Base-by-base conservation (phyloP, 2,888 invertebrate genomes). In the Calliphora vomitoria region DNA sequence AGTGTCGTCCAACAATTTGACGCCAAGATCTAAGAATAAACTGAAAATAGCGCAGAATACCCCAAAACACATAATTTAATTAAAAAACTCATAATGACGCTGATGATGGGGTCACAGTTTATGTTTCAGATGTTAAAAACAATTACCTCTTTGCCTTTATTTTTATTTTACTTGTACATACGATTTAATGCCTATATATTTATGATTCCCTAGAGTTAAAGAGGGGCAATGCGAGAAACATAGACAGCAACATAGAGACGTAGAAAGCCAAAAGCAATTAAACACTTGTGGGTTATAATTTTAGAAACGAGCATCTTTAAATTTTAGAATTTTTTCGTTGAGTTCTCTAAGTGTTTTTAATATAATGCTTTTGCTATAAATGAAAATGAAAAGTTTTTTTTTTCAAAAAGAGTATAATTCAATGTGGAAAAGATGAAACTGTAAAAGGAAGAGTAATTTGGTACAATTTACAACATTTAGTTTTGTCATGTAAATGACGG, bases 1-100 rank as follows among this genome's bases (percentile, higher is more conserved):
- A 15, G n/a, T 72, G 82, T 64, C 82, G 74, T 87, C 64, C 35
- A 85, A 75, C 85, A 31, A 64, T 82, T 87, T 75, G 79, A 87
- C 79, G 82, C 85, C 85, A 82, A 79, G 62, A 79, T 87, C 87
- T 79, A 85, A 87, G 79, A 75, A 87, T 84, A 84, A 74, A 25
- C 31, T 41, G 44, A n/a, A 20, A 55, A 44, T 8, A 64, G 53
- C 13, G 75, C 50, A 58, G 64, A 76, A 20, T 53, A 64, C 83
- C 78, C 78, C 60, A 74, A 71, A 80, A 62, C 80, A 69, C 50
- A 68, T 80, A 75, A 74, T 68, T 80, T 53, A 75, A 80, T 60
- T 74, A 20, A 68, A 68, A 62, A 47, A n/a, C n/a, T 35, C 53
- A 69, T 50, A 41, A 44, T 55, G 44, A 44, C 4, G 55, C 50